Percentiles rank a stretch among this genome's conserved stretches.
Evolutionary conservation across 2,113 vertebrate species (phyloP).

Genomic region (Asarcornis scutulata): DNA sequence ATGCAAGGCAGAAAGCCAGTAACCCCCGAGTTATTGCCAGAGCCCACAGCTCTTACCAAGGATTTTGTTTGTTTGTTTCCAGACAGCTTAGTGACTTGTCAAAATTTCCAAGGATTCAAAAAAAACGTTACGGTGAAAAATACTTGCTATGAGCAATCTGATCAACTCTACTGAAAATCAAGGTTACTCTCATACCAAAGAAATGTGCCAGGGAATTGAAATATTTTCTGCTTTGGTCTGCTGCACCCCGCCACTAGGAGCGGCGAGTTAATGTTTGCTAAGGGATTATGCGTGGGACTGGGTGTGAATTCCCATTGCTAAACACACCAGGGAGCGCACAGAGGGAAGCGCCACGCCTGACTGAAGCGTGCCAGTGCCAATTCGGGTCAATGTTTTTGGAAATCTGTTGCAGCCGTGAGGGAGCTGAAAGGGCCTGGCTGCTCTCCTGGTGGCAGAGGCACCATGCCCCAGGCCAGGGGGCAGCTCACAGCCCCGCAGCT

Average conservation of each 20-base stretch:
- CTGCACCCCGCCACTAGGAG: not conserved
- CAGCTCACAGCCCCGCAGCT: too few species aligned
- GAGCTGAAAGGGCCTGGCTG: not conserved
- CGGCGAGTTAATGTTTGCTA: too few species aligned
- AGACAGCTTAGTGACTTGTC: not conserved
- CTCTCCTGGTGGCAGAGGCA: not conserved
- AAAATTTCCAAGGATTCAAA: not conserved
- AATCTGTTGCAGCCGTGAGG: not conserved
- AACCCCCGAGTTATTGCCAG: accelerated
- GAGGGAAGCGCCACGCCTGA: not conserved
- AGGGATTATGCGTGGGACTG: not conserved
- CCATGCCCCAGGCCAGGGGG: too few species aligned
- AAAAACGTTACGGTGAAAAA: not conserved
- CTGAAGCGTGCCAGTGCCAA: not conserved
- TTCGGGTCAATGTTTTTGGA: not conserved
- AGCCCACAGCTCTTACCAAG: not conserved
- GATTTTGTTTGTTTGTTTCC: not conserved
- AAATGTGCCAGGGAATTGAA: not conserved
- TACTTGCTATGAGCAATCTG: not conserved
- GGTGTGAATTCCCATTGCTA: not conserved
- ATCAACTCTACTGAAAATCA: not conserved
- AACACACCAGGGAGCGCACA: not conserved
- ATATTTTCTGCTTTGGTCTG: not conserved
- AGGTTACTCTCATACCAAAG: not conserved
- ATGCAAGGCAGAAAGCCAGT: not conserved